Evolutionary conservation across 2,113 vertebrate species (phyloP).

Genomic region (Antigone vipio): DNA sequence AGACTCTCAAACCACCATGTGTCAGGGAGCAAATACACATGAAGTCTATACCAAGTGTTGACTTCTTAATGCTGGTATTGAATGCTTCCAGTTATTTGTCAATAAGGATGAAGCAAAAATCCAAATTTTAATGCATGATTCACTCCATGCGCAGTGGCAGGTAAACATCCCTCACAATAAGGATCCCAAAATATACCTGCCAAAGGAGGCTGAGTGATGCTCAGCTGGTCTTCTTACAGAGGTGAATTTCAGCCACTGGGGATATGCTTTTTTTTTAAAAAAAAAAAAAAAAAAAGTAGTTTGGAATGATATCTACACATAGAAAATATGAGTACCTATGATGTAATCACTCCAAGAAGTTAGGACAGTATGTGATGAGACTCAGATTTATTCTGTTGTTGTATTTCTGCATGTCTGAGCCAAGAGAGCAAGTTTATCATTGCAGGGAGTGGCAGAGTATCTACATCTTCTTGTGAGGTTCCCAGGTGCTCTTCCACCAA

Average conservation of each 20-base stretch:
- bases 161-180: not conserved
- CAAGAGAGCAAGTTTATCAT: not conserved
- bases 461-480: not conserved
- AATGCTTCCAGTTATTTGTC: not conserved
- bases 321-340: not conserved
- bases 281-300: too few species aligned
- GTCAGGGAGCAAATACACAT: not conserved
- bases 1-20: accelerated
- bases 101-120: not conserved
- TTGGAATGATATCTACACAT: not conserved
- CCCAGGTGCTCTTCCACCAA: not conserved
- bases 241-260: not conserved
- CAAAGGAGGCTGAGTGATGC: not conserved
- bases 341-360: not conserved
- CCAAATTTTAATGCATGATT: not conserved
- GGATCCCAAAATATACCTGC: not conserved
- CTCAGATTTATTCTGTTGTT: not conserved
- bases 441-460: not conserved
- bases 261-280: not conserved
- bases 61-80: not conserved
- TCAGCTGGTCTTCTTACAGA: not conserved
- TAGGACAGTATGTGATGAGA: not conserved
- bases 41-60: not conserved
- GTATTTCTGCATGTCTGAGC: not conserved
- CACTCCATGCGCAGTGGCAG: accelerated